These are phyloP conservation scores for Andrena bicolor DNA, from an alignment of 2,888 invertebrate genomes.

Conservation along the genomic window DNA sequence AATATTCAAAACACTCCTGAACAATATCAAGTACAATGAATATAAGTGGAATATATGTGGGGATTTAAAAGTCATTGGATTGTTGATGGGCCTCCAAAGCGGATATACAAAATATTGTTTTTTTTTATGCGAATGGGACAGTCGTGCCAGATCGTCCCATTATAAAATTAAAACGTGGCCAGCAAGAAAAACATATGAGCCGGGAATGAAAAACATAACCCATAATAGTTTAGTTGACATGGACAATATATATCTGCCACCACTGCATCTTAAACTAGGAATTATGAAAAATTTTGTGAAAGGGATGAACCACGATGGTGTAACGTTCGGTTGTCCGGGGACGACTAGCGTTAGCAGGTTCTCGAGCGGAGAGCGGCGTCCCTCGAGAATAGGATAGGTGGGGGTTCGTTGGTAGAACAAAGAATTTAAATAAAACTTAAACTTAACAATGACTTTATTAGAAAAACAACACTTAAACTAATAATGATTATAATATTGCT, in stretches of 20 bases:
- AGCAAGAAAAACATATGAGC: neutral
- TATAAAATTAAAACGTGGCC: conserved; percentile 33
- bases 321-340: no score
- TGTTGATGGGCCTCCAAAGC: conserved; percentile 72
- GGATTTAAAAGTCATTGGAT: conserved; percentile 55
- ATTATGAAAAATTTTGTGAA: no score
- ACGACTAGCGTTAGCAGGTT: no score
- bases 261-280: conserved; percentile 9
- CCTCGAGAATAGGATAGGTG: no score
- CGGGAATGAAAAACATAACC: conserved; percentile 10
- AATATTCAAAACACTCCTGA: conserved; percentile 1
- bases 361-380: no score
- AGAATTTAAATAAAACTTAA: no score
- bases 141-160: conserved; percentile 67
- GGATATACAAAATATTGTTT: conserved; percentile 72
- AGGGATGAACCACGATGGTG: neutral
- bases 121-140: conserved; percentile 73
- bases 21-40: neutral
- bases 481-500: no score
- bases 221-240: neutral
- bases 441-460: no score
- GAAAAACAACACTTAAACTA: no score
- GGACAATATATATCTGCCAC: conserved; percentile 3
- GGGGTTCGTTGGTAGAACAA: no score
- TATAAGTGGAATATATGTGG: neutral